A percentile compares a stretch with the other conserved stretches of the same genome.
These are phyloP conservation scores for Nudaria mundana DNA, from an alignment of 2,888 invertebrate species.

Conservation along the genomic window DNA sequence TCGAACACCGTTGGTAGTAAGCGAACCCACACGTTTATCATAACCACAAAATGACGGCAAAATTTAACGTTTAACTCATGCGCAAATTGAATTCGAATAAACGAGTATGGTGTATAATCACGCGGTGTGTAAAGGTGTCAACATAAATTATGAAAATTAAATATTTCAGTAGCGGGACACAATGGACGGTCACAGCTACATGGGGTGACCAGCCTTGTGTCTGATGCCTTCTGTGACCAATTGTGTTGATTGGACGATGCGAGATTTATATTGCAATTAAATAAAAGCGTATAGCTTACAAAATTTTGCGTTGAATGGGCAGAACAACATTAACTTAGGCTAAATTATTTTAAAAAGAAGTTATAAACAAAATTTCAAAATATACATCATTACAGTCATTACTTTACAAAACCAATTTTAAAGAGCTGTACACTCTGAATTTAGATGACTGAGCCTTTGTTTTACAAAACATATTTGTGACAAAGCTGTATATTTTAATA, in stretches of 20 bases:
- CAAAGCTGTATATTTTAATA: slow-evolving; percentile 8
- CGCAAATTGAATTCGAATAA: slow-evolving; percentile 29
- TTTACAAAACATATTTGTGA: not conserved
- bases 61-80: slow-evolving; percentile 17
- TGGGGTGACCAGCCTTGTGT: slow-evolving; percentile 14
- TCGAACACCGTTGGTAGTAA: slow-evolving; percentile 3
- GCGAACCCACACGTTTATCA: slow-evolving; percentile 2
- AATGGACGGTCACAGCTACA: slow-evolving; percentile 20
- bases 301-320: too few relatives aligned
- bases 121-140: slow-evolving; percentile 17
- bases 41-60: slow-evolving; percentile 15
- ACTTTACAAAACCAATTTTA: not conserved
- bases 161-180: slow-evolving; percentile 27
- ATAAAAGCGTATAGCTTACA: not conserved
- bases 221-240: slow-evolving; percentile 1
- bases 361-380: too few relatives aligned
- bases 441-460: not conserved
- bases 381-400: too few relatives aligned
- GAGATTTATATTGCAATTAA: not conserved
- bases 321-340: too few relatives aligned
- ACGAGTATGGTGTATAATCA: slow-evolving; percentile 24
- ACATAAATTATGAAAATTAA: slow-evolving; percentile 41
- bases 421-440: not conserved
- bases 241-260: slow-evolving; percentile 1
- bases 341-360: too few relatives aligned